Base-by-base conservation (phyloP, 2,888 invertebrate species). In the Mesochorus sp. region DNA sequence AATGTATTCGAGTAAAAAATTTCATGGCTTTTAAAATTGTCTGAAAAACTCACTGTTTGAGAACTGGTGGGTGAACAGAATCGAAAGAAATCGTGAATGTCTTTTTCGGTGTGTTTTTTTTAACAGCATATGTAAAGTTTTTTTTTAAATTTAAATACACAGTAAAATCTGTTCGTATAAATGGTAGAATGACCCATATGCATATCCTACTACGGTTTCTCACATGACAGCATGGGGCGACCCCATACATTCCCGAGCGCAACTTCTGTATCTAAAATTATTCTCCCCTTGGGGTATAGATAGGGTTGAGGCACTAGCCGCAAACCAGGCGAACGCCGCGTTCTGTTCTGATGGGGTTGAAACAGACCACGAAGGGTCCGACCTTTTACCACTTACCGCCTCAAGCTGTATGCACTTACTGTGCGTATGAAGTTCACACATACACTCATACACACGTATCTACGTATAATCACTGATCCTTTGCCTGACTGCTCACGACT, bases 261-360 rank as follows among this genome's bases (percentile, higher is more conserved):
- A 34, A 55, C 55, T 66, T 42, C 31, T 42, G 14, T 31, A 57
- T 85, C 83, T 85, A 85, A 85, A 85, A 85, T 85, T 85, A 85
- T 82, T 57, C 78, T 79, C 67, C 82, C 78, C 76, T 71, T 55
- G 57, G 80, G 75, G 80, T 57, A 64, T 12, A 84, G 24, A 31
- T 19, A 83, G 81, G 85, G 78, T 82, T 82, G 71, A 53, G 28
- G 19, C 21, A 61, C 10, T 44, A 31, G 64, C 64, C 64, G 64
- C 64, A 57, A 64, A 57, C 47, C 76, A 70, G 70, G 61, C 75
- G 79, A 80, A 80, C 80, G 83, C 72, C 82, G 81, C 83, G 83
- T 86, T 84, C 85, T 85, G 82, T 82, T 82, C 72, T 81, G 83
- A 81, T 82, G 85, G 81, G 82, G 76, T 72, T 79, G 77, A 80